These are phyloP conservation scores for Cybosia mesomella DNA, from an alignment of 2,888 invertebrate genomes.

Conservation along the genomic window DNA sequence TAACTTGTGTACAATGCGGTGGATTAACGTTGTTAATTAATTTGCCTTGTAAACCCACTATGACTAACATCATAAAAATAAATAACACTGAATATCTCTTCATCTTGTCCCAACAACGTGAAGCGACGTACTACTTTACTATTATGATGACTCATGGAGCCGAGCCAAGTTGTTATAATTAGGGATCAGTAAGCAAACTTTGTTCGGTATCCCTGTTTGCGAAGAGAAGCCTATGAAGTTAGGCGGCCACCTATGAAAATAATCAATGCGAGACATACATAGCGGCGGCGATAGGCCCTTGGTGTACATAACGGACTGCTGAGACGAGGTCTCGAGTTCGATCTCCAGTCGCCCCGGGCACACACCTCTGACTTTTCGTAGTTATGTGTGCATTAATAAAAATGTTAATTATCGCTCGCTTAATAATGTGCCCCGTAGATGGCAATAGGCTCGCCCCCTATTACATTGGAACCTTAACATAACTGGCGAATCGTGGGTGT, in stretches of 20 bases:
- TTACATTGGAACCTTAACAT: too few species aligned
- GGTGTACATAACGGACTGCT: too few species aligned
- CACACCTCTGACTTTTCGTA: too few species aligned
- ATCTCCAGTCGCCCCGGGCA: too few species aligned
- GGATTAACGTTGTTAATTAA: slow-evolving; percentile 53
- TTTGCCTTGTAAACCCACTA: slow-evolving; percentile 40
- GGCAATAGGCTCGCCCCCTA: too few species aligned
- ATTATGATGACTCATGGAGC: neutral
- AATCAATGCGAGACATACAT: neutral
- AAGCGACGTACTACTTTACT: neutral
- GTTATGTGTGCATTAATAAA: too few species aligned
- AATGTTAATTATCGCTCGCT: too few species aligned
- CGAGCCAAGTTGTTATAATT: slow-evolving; percentile 1
- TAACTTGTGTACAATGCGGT: slow-evolving; percentile 72
- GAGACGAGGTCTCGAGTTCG: too few species aligned
- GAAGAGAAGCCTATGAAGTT: neutral
- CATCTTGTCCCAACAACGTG: slow-evolving; percentile 31
- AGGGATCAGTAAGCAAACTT: slow-evolving; percentile 8
- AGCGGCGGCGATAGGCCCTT: too few species aligned
- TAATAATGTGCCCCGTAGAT: too few species aligned
- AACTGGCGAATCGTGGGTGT: too few species aligned
- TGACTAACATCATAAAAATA: slow-evolving; percentile 34
- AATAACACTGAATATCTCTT: slow-evolving; percentile 24
- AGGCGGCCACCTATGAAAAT: neutral
- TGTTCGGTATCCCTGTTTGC: neutral